A percentile compares a stretch with the other conserved stretches of the same genome.
phyloP scores from a whole-genome alignment of 2,797 vertebrate species.

The Parotocinclus haroldoi region DNA sequence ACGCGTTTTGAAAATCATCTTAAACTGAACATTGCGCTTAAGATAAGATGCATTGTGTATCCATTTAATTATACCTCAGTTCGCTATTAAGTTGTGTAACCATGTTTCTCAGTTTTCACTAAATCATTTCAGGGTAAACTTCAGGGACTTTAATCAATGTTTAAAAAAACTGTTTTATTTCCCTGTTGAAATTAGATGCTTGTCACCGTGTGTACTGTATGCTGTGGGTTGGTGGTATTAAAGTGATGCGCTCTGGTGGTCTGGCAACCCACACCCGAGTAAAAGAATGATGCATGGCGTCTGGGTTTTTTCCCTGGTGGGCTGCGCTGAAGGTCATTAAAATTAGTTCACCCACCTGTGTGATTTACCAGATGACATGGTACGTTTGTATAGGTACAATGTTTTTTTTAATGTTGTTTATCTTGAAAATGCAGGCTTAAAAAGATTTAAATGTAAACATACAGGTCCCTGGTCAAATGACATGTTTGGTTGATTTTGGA shows the following conservation, averaged over 20 bases:
- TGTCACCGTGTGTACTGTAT: not conserved
- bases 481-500: no score
- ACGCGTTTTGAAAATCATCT: no score
- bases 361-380: constrained; percentile 7
- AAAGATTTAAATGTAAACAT: no score
- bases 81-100: no score
- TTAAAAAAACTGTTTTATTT: not conserved
- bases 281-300: constrained; percentile 42
- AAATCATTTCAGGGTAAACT: no score
- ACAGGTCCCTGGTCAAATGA: no score
- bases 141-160: not conserved
- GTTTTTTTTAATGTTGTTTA: not conserved
- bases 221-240: constrained; percentile 29
- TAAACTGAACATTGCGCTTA: no score
- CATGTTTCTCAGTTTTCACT: no score
- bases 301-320: constrained; percentile 49
- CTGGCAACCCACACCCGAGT: constrained; percentile 42
- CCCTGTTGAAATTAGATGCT: no score
- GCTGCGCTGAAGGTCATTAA: constrained; percentile 40
- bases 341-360: constrained; percentile 43
- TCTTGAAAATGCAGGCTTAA: not conserved
- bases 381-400: not conserved
- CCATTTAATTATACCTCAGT: no score
- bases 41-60: no score
- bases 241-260: constrained; percentile 39